Percentiles rank a stretch among this genome's conserved stretches.
These are phyloP conservation scores for Trachemys scripta DNA, from an alignment of 2,113 vertebrate genomes.

Conservation along the genomic window DNA sequence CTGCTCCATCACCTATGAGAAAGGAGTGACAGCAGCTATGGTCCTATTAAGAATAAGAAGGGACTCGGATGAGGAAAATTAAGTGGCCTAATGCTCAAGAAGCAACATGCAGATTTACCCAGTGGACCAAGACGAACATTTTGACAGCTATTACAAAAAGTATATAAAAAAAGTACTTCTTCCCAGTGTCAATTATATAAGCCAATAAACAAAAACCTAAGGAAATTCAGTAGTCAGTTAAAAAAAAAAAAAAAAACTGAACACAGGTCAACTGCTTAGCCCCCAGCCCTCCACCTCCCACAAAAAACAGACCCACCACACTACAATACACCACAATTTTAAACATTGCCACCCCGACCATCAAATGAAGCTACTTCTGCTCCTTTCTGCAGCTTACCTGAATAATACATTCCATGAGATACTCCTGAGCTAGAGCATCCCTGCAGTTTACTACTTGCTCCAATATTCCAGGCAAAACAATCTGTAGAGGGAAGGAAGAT, in stretches of 20 bases:
- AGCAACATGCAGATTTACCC: not conserved
- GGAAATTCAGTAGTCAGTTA: not conserved
- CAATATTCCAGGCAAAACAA: conserved; percentile 94
- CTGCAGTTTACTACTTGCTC: conserved; percentile 99
- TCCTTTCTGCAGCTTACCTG: conserved; percentile 84
- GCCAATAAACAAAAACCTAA: not conserved
- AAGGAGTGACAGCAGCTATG: not conserved
- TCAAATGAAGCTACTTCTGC: not conserved
- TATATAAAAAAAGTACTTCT: not conserved
- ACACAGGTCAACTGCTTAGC: not conserved
- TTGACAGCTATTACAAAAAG: not conserved
- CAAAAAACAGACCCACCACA: too few relatives aligned
- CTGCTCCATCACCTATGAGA: not conserved
- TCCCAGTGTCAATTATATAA: not conserved
- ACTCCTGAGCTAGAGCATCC: conserved; percentile 97
- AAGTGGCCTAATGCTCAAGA: not conserved
- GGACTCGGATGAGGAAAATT: not conserved
- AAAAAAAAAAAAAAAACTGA: too few relatives aligned
- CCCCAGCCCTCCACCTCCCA: not conserved
- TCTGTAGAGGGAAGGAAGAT: conserved; percentile 73
- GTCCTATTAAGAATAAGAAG: not conserved
- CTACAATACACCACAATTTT: not conserved
- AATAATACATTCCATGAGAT: conserved; percentile 99
- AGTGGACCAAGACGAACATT: not conserved
- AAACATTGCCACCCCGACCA: not conserved